Conservation (phyloP, 2,797 vertebrate genomes). For the Linurgus olivaceus region DNA sequence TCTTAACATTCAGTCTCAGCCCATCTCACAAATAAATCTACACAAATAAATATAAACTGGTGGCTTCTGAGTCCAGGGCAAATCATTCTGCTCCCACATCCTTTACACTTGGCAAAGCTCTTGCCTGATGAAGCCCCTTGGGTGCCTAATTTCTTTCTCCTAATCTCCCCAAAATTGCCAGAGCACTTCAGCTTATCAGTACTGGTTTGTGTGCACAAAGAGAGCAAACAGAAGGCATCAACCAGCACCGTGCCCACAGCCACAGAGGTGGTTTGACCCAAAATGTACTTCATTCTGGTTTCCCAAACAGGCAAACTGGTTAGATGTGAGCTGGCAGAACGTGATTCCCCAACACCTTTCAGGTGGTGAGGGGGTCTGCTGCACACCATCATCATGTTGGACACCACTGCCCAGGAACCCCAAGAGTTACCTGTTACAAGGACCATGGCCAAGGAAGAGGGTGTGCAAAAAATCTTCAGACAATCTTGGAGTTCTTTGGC, state of each 20-base stretch:
- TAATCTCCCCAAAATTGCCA: not conserved
- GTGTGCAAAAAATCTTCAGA: not conserved
- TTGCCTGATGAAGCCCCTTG: not conserved
- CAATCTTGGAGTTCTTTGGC: not conserved
- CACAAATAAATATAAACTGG: not conserved
- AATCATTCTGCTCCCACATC: not conserved
- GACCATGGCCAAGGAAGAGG: accelerated
- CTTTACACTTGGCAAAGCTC: not conserved
- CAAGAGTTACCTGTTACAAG: not conserved
- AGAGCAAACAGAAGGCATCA: not conserved
- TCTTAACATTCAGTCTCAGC: not conserved
- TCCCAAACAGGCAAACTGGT: not conserved
- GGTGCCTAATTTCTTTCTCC: not conserved
- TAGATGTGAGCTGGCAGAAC: not conserved
- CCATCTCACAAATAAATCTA: not conserved
- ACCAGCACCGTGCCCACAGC: not conserved
- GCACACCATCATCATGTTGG: not conserved
- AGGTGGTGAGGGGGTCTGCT: not conserved
- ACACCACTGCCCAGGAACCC: not conserved
- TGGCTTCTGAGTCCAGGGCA: not conserved
- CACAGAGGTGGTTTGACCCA: not conserved
- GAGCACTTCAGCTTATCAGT: not conserved
- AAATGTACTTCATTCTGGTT: not conserved
- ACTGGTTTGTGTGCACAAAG: not conserved
- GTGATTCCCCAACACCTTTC: not conserved